These are phyloP conservation scores for Drosophila differens DNA, from an alignment of 2,888 invertebrate genomes.

Conservation along the genomic window DNA sequence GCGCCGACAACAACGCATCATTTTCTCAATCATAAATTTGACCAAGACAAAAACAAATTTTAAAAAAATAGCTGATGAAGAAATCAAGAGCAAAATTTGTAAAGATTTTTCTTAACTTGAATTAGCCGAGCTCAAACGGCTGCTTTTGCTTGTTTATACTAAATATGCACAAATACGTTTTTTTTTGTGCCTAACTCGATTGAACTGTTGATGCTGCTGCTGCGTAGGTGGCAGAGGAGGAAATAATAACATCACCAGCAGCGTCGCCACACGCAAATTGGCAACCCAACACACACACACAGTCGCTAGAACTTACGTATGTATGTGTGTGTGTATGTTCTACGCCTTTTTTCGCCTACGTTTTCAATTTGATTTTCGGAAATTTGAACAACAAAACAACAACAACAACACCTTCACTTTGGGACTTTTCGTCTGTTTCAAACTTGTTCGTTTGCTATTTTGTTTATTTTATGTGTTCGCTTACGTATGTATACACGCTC, in stretches of 20 bases:
- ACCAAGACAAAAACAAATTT: conserved; percentile 18
- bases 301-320: conserved; percentile 9
- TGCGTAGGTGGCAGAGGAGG: conserved; percentile 57
- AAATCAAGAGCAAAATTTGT: conserved; percentile 22
- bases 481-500: conserved; percentile 27
- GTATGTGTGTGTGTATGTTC: conserved; percentile 13
- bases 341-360: conserved; percentile 76
- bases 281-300: conserved; percentile 52
- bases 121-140: conserved; percentile 74
- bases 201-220: conserved; percentile 39
- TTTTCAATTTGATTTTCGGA: conserved; percentile 72
- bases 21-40: conserved; percentile 36
- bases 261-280: conserved; percentile 58
- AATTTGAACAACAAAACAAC: conserved; percentile 60
- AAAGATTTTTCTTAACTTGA: conserved; percentile 44
- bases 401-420: conserved; percentile 72
- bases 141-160: conserved; percentile 40
- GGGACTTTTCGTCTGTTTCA: conserved; percentile 61
- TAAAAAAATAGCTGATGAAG: not conserved
- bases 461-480: conserved; percentile 79
- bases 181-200: conserved; percentile 29
- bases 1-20: conserved; percentile 30
- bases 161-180: conserved; percentile 22
- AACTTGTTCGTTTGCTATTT: conserved; percentile 65
- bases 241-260: conserved; percentile 37